Base-by-base conservation (phyloP, 2,888 invertebrate genomes). In the Hyposoter didymator region DNA sequence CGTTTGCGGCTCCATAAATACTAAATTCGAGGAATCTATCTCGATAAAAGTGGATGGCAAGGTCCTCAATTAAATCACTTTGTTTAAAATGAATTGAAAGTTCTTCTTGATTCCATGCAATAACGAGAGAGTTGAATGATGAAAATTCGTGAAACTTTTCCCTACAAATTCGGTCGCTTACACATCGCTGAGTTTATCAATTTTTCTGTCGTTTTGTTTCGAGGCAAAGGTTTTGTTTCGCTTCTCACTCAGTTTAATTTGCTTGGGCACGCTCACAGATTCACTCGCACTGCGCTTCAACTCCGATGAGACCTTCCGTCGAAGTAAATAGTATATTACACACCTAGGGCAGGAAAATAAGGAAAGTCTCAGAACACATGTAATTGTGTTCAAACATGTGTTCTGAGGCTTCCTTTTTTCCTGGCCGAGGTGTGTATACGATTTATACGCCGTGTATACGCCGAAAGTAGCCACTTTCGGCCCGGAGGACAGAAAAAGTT, bases 261-360 rank as follows among this genome's bases (percentile, higher is more conserved):
- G 69, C 69, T 76, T 14, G 19, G 17, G 45, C 35, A 10, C 64
- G n/a, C 64, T 74, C 67, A 17, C 10, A 28, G 55, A 10, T 19
- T 22, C 59, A 10, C 39, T 35, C 10, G 64, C 14, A 7, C 55
- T 55, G 35, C 70, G 49, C n/a, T 52, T 62, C 73, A 59, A 45
- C 47, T 35, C 47, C 73, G 73, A 84, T 49, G 78, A 78, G 73
- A 81, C 70, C 70, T 81, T 78, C 73, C 66, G 72, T 81, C 84
- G 76, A 78, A 76, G 78, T 84, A 78, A n/a, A n/a, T n/a, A n/a
- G n/a, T n/a, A n/a, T n/a, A n/a, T n/a, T n/a, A n/a, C n/a, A n/a
- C n/a, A n/a, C n/a, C n/a, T n/a, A n/a, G n/a, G n/a, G n/a, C n/a
- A n/a, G n/a, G n/a, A n/a, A n/a, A n/a, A n/a, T n/a, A n/a, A n/a